phyloP scores from a whole-genome alignment of 1,140 invertebrate species.

The Drosophila seguyi region DNA sequence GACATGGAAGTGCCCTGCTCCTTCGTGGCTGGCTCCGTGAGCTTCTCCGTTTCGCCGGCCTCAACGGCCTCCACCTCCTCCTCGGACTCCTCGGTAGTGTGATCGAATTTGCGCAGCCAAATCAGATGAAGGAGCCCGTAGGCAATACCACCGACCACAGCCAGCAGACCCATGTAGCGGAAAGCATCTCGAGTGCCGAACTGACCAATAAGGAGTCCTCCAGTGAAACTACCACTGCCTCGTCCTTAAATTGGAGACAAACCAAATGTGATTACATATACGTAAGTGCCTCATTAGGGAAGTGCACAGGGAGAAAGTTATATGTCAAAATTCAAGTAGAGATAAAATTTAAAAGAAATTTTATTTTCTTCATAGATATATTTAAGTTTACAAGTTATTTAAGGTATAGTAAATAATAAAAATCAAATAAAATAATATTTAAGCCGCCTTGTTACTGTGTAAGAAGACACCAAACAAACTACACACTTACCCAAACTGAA shows the following conservation, averaged over 20 bases:
- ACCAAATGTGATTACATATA: conserved; percentile 52
- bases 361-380: no score
- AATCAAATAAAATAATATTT: not conserved
- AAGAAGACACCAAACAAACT: not conserved
- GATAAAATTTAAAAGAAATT: no score
- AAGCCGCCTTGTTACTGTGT: not conserved
- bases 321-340: no score
- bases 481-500: conserved; percentile 90
- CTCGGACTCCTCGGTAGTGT: conserved; percentile 80
- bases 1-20: conserved; percentile 89
- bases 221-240: conserved; percentile 92
- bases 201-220: conserved; percentile 90
- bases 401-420: no score
- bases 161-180: conserved; percentile 90
- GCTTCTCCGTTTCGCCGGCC: conserved; percentile 87
- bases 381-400: no score
- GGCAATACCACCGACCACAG: conserved; percentile 88
- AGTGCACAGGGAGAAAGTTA: conserved; percentile 5
- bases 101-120: conserved; percentile 89
- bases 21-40: conserved; percentile 88
- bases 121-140: conserved; percentile 90
- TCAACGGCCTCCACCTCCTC: conserved; percentile 86
- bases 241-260: conserved; percentile 86
- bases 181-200: conserved; percentile 91
- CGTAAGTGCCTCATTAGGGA: conserved; percentile 36